Evolutionary conservation across 2,888 invertebrate species (phyloP), one percentile per base, ranked within the genome.

Genomic region (Drosophila picticornis): DNA sequence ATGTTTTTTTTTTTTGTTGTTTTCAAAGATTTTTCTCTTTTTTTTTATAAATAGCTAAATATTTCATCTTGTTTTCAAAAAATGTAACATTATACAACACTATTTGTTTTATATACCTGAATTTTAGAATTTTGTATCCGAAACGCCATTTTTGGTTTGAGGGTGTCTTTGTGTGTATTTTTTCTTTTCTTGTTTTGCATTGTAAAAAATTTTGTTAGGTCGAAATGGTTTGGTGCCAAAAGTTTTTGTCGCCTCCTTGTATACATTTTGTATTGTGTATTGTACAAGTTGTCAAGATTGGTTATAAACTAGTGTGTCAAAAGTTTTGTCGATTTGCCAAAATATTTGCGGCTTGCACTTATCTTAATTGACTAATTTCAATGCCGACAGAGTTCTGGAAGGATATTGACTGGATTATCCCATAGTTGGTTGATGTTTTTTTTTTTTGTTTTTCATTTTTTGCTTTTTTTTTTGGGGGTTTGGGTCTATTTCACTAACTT

Each of bases 51-150:
- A 86, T 79, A 80, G 81, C 79, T 81, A 75, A 81, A 84, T 84
- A 80, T 72, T 76, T 83, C 61, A 61, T 80, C 63, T 79, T 73
- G 75, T 73, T 70, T 74, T 76, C 79, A 80, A 85, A 85, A 84
- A 80, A 77, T 84, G 72, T 90, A 90, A 90, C 88, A 90, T 83
- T 88, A 83, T 88, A 90, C 85, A 85, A 85, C 90, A 78, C 88
- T 90, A 87, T 75, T 69, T 87, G 84, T 89, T 82, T 75, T 79
- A 75, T 87, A 89, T 92, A 92, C 92, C 92, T 92, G 92, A 93
- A 92, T 92, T 93, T 92, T 93, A 92, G 92, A 92, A 92, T 92
- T 93, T 92, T 92, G 93, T 92, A 91, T 90, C 92, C 92, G 92
- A 92, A 92, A 92, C 89, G 79, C 89, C 84, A 65, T 88, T 91